Conservation (phyloP, 2,888 invertebrate species). For the Malthinus seriepunctatus region DNA sequence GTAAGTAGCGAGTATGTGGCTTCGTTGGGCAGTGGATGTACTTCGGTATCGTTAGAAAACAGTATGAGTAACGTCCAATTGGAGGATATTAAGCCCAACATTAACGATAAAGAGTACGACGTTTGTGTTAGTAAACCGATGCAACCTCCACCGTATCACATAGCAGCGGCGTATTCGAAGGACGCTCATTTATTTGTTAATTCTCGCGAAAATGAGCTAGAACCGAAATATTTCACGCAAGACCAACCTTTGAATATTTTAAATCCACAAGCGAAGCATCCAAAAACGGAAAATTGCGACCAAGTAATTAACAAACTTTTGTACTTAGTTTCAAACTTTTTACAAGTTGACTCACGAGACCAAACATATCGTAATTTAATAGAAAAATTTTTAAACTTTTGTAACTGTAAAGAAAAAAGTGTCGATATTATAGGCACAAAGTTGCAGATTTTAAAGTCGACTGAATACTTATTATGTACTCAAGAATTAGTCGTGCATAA, state of each 20-base stretch:
- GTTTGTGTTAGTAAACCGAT: slow-evolving; percentile 26
- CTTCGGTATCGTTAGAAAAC: slow-evolving; percentile 3
- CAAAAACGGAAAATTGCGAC: slow-evolving; percentile 9
- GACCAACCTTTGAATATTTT: slow-evolving; percentile 39
- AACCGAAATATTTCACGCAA: slow-evolving; percentile 40
- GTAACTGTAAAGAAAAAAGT: background rate
- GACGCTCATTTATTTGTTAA: slow-evolving; percentile 69
- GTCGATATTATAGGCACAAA: slow-evolving; percentile 6
- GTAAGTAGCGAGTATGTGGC: slow-evolving; percentile 8
- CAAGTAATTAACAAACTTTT: slow-evolving; percentile 8
- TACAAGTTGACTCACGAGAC: slow-evolving; percentile 7
- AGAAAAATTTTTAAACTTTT: slow-evolving; percentile 13
- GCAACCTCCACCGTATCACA: slow-evolving; percentile 81
- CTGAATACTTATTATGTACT: slow-evolving; percentile 14
- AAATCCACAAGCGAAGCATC: slow-evolving; percentile 36
- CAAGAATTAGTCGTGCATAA: slow-evolving; percentile 12
- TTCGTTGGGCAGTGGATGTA: slow-evolving; percentile 5
- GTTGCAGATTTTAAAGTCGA: slow-evolving; percentile 12
- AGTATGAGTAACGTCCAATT: slow-evolving; percentile 5
- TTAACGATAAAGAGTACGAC: slow-evolving; percentile 10
- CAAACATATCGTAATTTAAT: slow-evolving; percentile 5
- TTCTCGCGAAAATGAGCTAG: slow-evolving; percentile 27
- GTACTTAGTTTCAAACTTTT: slow-evolving; percentile 6
- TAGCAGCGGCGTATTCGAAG: slow-evolving; percentile 81
- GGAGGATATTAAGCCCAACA: background rate